Percentiles rank a stretch among this genome's conserved stretches.
phyloP scores from a whole-genome alignment of 2,888 invertebrate genomes.

The Epirrhoe tristata region DNA sequence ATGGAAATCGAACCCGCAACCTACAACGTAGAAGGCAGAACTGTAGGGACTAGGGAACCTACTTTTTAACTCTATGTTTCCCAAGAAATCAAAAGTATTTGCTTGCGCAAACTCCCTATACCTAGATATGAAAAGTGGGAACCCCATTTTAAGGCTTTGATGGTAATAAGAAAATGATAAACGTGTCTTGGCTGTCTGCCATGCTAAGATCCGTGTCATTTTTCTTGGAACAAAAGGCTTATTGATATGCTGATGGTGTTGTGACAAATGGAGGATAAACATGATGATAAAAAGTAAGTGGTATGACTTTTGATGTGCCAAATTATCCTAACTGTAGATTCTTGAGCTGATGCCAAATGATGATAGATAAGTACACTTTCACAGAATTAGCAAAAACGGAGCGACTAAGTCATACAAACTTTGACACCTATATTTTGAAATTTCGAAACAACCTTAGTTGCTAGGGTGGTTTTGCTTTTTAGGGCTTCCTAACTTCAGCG shows the following conservation, averaged over 20 bases:
- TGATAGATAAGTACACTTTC: not conserved
- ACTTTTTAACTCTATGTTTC: no score
- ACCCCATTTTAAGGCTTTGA: not conserved
- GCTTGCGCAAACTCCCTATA: no score
- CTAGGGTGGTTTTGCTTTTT: no score
- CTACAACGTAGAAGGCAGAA: no score
- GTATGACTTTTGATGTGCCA: slow-evolving; percentile 25
- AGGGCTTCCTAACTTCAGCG: no score
- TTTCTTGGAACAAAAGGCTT: slow-evolving; percentile 23
- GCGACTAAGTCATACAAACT: no score
- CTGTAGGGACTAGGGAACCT: no score
- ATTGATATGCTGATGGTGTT: slow-evolving; percentile 24
- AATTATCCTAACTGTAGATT: not conserved
- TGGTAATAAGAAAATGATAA: not conserved
- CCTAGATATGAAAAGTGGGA: not conserved
- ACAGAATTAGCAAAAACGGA: not conserved
- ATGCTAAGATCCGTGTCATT: slow-evolving; percentile 34
- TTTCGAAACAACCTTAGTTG: no score
- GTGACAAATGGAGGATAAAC: slow-evolving; percentile 14
- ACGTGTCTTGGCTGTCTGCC: slow-evolving; percentile 30
- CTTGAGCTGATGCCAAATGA: not conserved
- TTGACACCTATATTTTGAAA: no score
- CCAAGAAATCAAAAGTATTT: no score
- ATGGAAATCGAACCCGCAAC: no score
- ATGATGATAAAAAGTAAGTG: slow-evolving; percentile 15